Evolutionary conservation across 2,888 invertebrate species (phyloP).

Genomic region (Cataglyphis livida): DNA sequence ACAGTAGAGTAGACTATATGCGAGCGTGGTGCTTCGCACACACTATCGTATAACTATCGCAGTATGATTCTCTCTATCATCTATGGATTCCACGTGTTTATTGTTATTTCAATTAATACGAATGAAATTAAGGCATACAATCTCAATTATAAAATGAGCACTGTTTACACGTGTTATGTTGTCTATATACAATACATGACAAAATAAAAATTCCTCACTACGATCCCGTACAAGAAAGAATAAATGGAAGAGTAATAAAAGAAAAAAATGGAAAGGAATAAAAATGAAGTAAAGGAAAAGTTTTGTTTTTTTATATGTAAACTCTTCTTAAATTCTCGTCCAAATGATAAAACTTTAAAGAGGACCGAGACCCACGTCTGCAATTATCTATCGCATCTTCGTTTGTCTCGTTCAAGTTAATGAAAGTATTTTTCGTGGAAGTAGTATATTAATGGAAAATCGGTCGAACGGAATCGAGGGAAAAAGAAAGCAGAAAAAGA

Average conservation of each 20-base stretch:
- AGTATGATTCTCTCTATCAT: background rate
- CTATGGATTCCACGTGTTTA: background rate
- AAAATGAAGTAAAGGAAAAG: background rate
- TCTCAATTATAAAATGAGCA: background rate
- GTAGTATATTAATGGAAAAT: constrained; percentile 16
- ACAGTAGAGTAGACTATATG: constrained; percentile 16
- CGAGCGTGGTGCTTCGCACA: background rate
- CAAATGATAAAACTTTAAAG: constrained; percentile 11
- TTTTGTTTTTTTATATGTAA: background rate
- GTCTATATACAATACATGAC: background rate
- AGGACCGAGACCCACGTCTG: background rate
- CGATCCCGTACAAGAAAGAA: background rate
- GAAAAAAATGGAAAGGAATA: background rate
- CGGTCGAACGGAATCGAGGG: constrained; percentile 19
- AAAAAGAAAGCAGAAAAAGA: constrained; percentile 18
- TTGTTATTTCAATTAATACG: background rate
- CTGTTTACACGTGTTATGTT: background rate
- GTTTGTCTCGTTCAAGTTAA: constrained; percentile 50
- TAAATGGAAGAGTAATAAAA: background rate
- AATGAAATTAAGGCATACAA: background rate
- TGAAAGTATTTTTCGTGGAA: constrained; percentile 49
- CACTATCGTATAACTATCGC: background rate
- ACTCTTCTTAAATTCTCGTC: constrained; percentile 39
- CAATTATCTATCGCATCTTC: constrained; percentile 36
- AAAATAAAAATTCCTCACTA: background rate